These are phyloP conservation scores for Dascillus cervinus DNA, from an alignment of 2,888 invertebrate genomes.

Conservation along the genomic window DNA sequence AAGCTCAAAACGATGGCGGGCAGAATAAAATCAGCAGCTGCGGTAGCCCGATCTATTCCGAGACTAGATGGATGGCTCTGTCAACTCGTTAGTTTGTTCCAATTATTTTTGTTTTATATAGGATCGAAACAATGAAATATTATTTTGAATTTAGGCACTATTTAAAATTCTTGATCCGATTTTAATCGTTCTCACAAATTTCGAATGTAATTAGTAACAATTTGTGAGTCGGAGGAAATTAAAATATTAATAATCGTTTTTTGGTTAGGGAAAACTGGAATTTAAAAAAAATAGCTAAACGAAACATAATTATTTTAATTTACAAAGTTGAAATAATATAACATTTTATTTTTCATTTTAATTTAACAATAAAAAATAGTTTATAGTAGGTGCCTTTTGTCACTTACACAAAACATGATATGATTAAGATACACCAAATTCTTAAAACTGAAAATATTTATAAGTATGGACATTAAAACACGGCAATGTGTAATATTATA, in stretches of 20 bases:
- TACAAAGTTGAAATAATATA: too few species aligned
- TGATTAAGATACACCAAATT: conserved; percentile 15
- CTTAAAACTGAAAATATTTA: too few species aligned
- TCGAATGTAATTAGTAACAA: too few species aligned
- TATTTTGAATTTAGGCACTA: conserved; percentile 22
- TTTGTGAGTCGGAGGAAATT: too few species aligned
- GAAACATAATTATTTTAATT: too few species aligned
- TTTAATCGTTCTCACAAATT: conserved; percentile 8
- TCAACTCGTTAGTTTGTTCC: conserved; percentile 36
- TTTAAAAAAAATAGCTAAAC: too few species aligned
- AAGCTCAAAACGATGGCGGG: conserved; percentile 10
- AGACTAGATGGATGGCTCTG: conserved; percentile 35
- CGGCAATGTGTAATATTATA: conserved; percentile 11
- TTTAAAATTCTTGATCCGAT: conserved; percentile 16
- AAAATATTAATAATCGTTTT: too few species aligned
- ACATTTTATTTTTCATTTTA: conserved; percentile 11
- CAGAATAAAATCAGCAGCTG: conserved; percentile 32
- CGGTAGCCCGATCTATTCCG: conserved; percentile 35
- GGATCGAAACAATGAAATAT: conserved; percentile 35
- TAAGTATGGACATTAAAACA: conserved; percentile 13
- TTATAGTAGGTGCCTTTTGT: too few species aligned
- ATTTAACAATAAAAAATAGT: conserved; percentile 25
- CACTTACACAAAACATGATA: conserved; percentile 28
- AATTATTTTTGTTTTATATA: conserved; percentile 39
- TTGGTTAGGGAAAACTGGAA: too few species aligned